Evolutionary conservation across 1,140 invertebrate species (phyloP), one percentile per base, ranked within the genome.

Genomic region (Cydia strobilella): DNA sequence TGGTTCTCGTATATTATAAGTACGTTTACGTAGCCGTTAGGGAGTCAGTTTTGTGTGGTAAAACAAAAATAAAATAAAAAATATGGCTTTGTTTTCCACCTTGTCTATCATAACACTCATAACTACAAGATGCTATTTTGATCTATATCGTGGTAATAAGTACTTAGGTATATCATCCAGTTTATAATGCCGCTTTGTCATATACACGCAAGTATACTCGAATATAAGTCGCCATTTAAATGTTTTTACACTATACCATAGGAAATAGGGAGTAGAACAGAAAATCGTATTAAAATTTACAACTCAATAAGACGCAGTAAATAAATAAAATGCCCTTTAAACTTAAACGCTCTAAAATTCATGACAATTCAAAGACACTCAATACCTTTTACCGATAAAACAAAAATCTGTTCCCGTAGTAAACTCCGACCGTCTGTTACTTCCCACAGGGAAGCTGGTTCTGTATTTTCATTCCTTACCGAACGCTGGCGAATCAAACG

Each of bases 381-480:
- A 84, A 79, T 77, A 81, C 74, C 74, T 74, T 73, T 80, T 74
- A 81, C 80, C 84, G 80, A 83, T 78, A 75, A 86, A 85, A 79
- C 77, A 80, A 77, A 78, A 79, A 84, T 87, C 77, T 83, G 82
- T 82, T 81, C 73, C 76, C 31, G 76, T 79, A 82, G 79, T 75
- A 76, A 82, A 84, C 76, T 85, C 82, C 42, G 39, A 80, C 87
- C 90, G 85, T 81, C 86, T 90, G 89, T 80, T 87, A 76, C 84
- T 90, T 90, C 90, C 88, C 90, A 90, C 81, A 86, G 82, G 83
- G 82, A 88, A 87, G 74, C 39, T 72, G 71, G 18, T 20, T 0
- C 4, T n/a, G 13, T 9, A 45, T 39, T 59, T 31, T 10, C 12
- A 12, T 23, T 23, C 1, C 7, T 59, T 59, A 59, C 15, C 0